Conservation (phyloP, 2,113 vertebrate species). For the Lipotes vexillifer region DNA sequence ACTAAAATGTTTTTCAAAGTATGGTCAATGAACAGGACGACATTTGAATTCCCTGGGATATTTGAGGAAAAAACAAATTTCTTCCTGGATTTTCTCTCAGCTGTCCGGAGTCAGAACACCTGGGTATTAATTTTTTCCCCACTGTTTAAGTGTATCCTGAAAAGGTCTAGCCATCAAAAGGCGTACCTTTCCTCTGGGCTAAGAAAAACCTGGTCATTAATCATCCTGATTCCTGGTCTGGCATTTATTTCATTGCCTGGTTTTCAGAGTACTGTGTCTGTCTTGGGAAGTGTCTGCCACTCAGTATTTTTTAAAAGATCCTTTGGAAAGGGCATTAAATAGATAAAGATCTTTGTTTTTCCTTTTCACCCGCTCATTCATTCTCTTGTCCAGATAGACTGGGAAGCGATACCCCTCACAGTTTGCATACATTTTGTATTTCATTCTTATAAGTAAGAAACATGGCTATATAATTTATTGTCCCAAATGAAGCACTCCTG, state of each 20-base stretch:
- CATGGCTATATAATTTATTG: constrained; percentile 15
- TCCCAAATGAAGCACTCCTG: not conserved
- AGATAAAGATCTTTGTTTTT: constrained; percentile 31
- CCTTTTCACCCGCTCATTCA: not conserved
- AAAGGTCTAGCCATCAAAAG: not conserved
- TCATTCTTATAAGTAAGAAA: constrained; percentile 38
- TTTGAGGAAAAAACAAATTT: not conserved
- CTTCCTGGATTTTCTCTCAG: not conserved
- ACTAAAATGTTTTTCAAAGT: not conserved
- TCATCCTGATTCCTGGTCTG: not conserved
- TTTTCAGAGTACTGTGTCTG: not conserved
- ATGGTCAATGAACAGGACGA: not conserved
- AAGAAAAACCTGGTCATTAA: constrained; percentile 3
- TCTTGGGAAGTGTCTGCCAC: not conserved
- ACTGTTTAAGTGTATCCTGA: not conserved
- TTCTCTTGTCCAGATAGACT: not conserved
- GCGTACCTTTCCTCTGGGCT: not conserved
- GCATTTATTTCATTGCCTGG: not conserved
- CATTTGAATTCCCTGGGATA: not conserved
- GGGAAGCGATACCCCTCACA: not conserved
- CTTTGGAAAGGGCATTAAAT: not conserved
- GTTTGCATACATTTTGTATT: constrained; percentile 7
- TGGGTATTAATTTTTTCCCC: not conserved
- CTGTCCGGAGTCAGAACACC: not conserved
- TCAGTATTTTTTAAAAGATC: constrained; percentile 31